Percentiles rank a stretch among this genome's conserved stretches.
phyloP scores from a whole-genome alignment of 2,888 invertebrate species.

The Rhorus exstirpatorius region DNA sequence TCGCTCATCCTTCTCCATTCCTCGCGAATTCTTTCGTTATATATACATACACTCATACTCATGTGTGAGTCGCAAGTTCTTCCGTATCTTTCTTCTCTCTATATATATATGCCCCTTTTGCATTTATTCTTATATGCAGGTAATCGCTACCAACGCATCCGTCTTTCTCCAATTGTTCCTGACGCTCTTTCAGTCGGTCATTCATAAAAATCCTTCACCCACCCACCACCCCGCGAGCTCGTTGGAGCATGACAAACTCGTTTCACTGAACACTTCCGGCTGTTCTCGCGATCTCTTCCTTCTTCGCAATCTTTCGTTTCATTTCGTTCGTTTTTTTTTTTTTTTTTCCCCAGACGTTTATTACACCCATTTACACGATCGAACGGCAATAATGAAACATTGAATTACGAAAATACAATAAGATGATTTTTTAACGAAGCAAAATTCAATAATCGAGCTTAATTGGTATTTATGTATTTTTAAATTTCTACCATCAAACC shows the following conservation, averaged over 20 bases:
- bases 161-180: conserved; percentile 56
- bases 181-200: conserved; percentile 63
- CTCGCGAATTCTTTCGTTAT: conserved; percentile 73
- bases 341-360: conserved; percentile 2
- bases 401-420: conserved; percentile 1
- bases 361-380: conserved; percentile 1
- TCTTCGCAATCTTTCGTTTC: conserved; percentile 3
- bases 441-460: too few species aligned
- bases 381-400: background rate
- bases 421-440: background rate
- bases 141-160: conserved; percentile 32
- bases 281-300: conserved; percentile 7
- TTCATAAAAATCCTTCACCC: conserved; percentile 55
- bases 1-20: conserved; percentile 57
- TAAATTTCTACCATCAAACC: too few species aligned
- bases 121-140: conserved; percentile 49
- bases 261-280: conserved; percentile 27
- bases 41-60: background rate
- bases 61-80: conserved; percentile 10
- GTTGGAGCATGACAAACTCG: conserved; percentile 61
- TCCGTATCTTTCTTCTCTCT: conserved; percentile 14
- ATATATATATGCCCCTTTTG: conserved; percentile 8
- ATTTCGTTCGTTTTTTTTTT: background rate
- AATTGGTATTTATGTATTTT: background rate
- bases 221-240: conserved; percentile 47